Base-by-base conservation (phyloP, 2,888 invertebrate species). In the Uloborus plumipes region DNA sequence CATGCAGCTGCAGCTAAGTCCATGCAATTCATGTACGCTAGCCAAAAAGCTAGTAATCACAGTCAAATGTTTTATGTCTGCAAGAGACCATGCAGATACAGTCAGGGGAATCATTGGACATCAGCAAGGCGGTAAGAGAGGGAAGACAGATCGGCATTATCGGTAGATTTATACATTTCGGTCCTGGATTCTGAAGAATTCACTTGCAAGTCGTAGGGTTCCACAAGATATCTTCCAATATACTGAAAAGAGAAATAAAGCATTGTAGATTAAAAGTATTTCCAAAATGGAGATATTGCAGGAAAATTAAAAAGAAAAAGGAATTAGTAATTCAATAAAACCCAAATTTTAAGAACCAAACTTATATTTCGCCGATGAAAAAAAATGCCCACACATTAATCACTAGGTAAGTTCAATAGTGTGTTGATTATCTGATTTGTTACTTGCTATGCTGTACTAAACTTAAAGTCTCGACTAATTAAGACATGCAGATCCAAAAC, bases 151-250 rank as follows among this genome's bases (percentile, higher is more conserved):
- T 71, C 66, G 16, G 49, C 22, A 55, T 26, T 73, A n/a, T 73
- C 79, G 20, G 61, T 72, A n/a, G 79, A 72, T 61, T 79, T 79
- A 39, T 79, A 79, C 79, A 79, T 79, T 65, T 79, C 72, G 47
- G 61, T 72, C 49, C n/a, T 66, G 7, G 79, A 73, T 22, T 67
- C 72, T 1, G 66, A 26, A 16, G 70, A 9, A 20, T 49, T 26
- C 7, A 55, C 18, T 11, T 70, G 58, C 31, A 81, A 58, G 22
- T 59, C 59, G 50, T 81, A 74, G 7, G 69, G 74, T 16, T 75
- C 74, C 4, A 64, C 39, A 0, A 81, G n/a, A 59, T 65, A 81
- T 16, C 20, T 18, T 58, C 81, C 81, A 70, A 81, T 69, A 9
- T 50, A 18, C 81, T 81, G 69, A 9, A 73, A 73, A 50, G 47